Evolutionary conservation across 2,797 vertebrate genomes (phyloP).

Genomic region (Neoniphon sammara): DNA sequence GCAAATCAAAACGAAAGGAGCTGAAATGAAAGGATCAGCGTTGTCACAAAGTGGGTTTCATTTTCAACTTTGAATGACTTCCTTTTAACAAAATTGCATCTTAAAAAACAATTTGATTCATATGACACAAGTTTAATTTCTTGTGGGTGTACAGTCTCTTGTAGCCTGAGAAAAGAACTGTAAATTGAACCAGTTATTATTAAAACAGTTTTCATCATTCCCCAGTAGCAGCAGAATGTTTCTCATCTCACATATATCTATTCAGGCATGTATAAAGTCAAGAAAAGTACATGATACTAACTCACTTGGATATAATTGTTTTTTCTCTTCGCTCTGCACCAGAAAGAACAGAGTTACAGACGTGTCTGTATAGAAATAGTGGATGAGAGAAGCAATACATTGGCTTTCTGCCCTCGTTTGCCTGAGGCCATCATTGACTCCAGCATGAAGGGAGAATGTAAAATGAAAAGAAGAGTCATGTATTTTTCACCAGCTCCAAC

Average conservation of each 20-base stretch:
- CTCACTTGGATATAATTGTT: constrained; percentile 70
- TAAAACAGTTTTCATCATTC: constrained; percentile 57
- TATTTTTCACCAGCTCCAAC: constrained; percentile 82
- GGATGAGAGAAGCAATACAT: constrained; percentile 70
- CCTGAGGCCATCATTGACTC: constrained; percentile 80
- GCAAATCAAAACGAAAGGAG: constrained; percentile 36
- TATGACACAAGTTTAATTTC: constrained; percentile 28
- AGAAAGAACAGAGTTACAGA: constrained; percentile 55
- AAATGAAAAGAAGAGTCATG: constrained; percentile 82
- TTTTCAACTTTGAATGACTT: constrained; percentile 59
- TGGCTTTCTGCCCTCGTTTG: constrained; percentile 74
- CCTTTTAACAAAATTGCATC: constrained; percentile 55
- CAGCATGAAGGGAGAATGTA: constrained; percentile 80
- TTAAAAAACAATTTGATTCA: constrained; percentile 63
- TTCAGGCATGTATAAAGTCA: constrained; percentile 44
- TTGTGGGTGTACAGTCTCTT: neutral
- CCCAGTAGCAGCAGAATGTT: constrained; percentile 44
- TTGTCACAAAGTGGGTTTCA: constrained; percentile 50
- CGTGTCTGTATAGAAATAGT: constrained; percentile 64
- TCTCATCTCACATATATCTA: constrained; percentile 48
- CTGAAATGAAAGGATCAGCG: constrained; percentile 44
- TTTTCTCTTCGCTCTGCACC: constrained; percentile 57
- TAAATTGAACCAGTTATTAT: constrained; percentile 57
- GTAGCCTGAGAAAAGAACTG: constrained; percentile 26
- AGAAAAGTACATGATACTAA: constrained; percentile 63